Base-by-base conservation (phyloP, 2,797 vertebrate genomes). In the Coregonus ussuriensis region DNA sequence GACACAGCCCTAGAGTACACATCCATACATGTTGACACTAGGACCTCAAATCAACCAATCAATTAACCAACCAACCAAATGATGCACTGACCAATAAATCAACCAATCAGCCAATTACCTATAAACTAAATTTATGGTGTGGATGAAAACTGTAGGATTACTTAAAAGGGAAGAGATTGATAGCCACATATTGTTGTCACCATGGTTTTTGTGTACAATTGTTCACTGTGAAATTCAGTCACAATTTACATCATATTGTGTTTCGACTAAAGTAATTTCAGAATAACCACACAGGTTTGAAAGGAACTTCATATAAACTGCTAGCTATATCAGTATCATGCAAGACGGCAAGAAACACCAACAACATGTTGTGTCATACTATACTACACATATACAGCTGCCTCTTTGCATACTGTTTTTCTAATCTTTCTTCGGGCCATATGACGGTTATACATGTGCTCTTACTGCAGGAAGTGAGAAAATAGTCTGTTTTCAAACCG, bases 401-500 rank as follows among this genome's bases (percentile, higher is more conserved):
- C 56, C 56, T 7, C 56, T 21, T 59, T 47, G 41, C 56, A 59
- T 59, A 59, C 7, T 59, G 5, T 21, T 56, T 59, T 59, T 59
- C 18, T 3, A 59, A 7, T 59, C 56, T 7, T 82, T 83, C 79
- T 77, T 79, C 21, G 63, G 47, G 18, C 81, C 75, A 41, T 25
- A 63, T 76, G 35, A 70, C 77, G 25, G 76, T 75, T 77, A 35
- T 16, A 47, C 51, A 52, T 18, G 54, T 71, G 73, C 52, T 74
- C 88, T 86, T 81, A 89, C 87, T 84, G 84, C 86, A 88, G 86
- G 86, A 88, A 90, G 84, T 77, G 77, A 85, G 77, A 80, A 76
- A 76, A 70, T 33, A 72, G 78, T 13, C 68, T 31, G 53, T 72
- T 74, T 41, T 68, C 53, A 75, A 72, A 77, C 86, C 86, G 79